phyloP scores from a whole-genome alignment of 2,888 invertebrate genomes.

The Arrhopalites spinosus region DNA sequence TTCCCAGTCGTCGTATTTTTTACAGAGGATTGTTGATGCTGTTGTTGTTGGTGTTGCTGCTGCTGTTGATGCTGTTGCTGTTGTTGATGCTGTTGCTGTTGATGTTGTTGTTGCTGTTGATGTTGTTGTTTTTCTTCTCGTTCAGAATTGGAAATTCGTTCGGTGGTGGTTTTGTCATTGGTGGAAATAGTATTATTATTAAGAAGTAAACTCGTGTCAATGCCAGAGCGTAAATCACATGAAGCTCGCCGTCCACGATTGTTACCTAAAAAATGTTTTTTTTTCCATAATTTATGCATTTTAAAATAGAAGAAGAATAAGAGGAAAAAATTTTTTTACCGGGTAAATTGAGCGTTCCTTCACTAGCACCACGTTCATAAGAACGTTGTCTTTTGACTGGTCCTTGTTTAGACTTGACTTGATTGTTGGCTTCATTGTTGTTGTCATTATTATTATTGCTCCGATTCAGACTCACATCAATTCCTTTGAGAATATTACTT shows the following conservation, averaged over 20 bases:
- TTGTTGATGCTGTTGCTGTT: slow-evolving; percentile 30
- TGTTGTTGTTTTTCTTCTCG: slow-evolving; percentile 1
- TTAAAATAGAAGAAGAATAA: too few relatives aligned
- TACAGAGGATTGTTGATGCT: slow-evolving; percentile 13
- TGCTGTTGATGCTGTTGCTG: slow-evolving; percentile 14
- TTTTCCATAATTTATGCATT: too few relatives aligned
- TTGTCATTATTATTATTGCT: slow-evolving; percentile 29
- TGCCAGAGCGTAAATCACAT: slow-evolving; percentile 53
- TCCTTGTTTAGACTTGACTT: slow-evolving; percentile 32
- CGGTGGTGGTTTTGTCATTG: slow-evolving; percentile 19
- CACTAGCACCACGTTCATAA: slow-evolving; percentile 53
- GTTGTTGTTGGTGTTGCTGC: slow-evolving; percentile 31
- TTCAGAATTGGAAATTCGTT: not conserved
- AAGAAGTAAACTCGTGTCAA: slow-evolving; percentile 45
- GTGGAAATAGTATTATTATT: slow-evolving; percentile 46
- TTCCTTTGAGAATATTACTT: slow-evolving; percentile 8
- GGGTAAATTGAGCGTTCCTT: slow-evolving; percentile 54
- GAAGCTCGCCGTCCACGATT: slow-evolving; percentile 52
- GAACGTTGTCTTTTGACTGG: slow-evolving; percentile 53
- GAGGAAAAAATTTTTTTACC: slow-evolving; percentile 3
- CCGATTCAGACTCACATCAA: slow-evolving; percentile 6
- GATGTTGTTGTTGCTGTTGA: slow-evolving; percentile 18
- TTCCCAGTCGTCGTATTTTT: slow-evolving; percentile 35
- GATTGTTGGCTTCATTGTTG: slow-evolving; percentile 6
- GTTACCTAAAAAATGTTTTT: slow-evolving; percentile 24